These are phyloP conservation scores for Orchesella flavescens DNA, from an alignment of 2,888 invertebrate genomes.

Conservation along the genomic window DNA sequence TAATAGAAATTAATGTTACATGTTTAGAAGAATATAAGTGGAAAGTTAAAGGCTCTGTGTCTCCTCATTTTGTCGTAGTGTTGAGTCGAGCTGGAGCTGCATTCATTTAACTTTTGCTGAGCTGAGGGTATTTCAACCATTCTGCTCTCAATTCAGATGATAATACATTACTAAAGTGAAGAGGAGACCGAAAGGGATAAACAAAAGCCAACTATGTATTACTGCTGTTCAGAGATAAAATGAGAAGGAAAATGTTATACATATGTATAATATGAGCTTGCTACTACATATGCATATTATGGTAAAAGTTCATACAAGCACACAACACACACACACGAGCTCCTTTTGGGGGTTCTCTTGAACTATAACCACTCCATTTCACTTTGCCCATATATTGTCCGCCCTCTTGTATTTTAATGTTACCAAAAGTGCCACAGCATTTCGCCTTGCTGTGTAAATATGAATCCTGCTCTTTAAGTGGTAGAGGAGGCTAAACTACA, in stretches of 20 bases:
- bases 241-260: conserved; percentile 22
- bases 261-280: too few species aligned
- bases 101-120: conserved; percentile 1
- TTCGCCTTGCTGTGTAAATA: background rate
- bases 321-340: background rate
- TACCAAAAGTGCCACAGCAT: conserved; percentile 8
- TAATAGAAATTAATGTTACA: conserved; percentile 36
- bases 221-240: conserved; percentile 28
- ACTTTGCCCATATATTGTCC: background rate
- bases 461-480: background rate
- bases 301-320: too few species aligned
- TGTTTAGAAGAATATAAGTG: background rate
- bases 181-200: conserved; percentile 14
- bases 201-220: conserved; percentile 30
- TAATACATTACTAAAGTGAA: conserved; percentile 25
- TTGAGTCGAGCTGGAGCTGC: background rate
- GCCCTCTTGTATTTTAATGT: conserved; percentile 27
- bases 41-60: background rate
- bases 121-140: background rate
- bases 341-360: conserved; percentile 29
- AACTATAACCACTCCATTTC: conserved; percentile 29
- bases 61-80: too few species aligned
- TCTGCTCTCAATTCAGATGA: conserved; percentile 24
- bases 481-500: background rate
- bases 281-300: too few species aligned